Conservation (phyloP, 2,797 vertebrate genomes). For the Podargus strigoides region DNA sequence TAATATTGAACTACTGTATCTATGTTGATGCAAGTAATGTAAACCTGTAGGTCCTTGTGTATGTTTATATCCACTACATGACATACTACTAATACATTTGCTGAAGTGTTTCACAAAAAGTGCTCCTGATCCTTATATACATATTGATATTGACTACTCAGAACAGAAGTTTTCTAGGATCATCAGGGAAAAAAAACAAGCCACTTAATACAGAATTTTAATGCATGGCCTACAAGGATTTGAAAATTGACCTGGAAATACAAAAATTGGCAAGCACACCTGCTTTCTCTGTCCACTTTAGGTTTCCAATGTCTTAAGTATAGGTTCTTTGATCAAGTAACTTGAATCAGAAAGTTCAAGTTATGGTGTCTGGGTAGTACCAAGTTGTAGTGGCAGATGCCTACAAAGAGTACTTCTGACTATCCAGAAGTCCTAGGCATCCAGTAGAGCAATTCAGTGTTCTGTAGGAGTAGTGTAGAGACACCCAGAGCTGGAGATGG, state of each 20-base stretch:
- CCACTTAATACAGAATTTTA: not conserved
- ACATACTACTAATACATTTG: not conserved
- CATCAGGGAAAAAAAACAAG: accelerated
- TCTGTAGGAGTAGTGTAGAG: not conserved
- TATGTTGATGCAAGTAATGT: not conserved
- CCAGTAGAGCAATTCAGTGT: not conserved
- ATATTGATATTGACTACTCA: not conserved
- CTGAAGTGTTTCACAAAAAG: not conserved
- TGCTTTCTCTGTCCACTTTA: not conserved
- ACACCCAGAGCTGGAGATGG: not conserved
- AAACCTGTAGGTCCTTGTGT: accelerated
- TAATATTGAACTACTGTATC: not conserved
- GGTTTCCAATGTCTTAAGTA: not conserved
- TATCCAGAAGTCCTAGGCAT: not conserved
- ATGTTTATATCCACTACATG: not conserved
- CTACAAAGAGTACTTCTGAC: not conserved
- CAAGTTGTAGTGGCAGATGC: not conserved
- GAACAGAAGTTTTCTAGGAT: not conserved
- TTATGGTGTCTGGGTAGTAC: not conserved
- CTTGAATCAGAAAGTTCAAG: not conserved
- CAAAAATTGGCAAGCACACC: not conserved
- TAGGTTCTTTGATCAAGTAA: not conserved
- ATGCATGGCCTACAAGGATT: not conserved
- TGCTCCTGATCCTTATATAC: not conserved
- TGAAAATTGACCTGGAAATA: not conserved